Percentiles rank a stretch among this genome's conserved stretches.
Conservation (phyloP, 1,140 invertebrate species). For the Cydia splendana region DNA sequence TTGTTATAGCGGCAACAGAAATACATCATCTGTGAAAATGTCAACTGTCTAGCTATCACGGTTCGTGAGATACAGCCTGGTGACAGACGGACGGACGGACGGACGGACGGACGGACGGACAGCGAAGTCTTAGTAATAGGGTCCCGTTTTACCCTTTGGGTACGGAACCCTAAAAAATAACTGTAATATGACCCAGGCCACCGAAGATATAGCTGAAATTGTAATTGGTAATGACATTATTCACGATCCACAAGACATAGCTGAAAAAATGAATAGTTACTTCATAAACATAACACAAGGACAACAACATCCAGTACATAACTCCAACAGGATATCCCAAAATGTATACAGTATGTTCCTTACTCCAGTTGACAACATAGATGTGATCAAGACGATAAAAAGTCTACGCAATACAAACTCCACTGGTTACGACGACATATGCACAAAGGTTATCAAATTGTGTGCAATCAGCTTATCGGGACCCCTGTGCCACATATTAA, state of each 20-base stretch:
- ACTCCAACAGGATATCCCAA: not conserved
- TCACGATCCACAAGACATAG: not conserved
- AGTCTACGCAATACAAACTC: not conserved
- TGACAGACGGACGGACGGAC: too few species aligned
- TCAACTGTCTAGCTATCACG: too few species aligned
- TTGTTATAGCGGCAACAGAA: too few species aligned
- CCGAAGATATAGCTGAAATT: not conserved
- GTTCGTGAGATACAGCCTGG: too few species aligned
- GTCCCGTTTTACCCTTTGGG: too few species aligned
- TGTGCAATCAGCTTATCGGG: not conserved
- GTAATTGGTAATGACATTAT: not conserved
- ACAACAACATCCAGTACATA: not conserved
- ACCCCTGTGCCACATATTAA: not conserved
- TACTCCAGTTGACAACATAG: not conserved
- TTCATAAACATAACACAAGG: not conserved
- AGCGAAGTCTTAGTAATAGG: too few species aligned
- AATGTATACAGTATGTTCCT: constrained; percentile 5
- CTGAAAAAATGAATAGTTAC: not conserved
- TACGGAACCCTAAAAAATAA: too few species aligned
- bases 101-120: too few species aligned
- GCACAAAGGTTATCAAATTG: not conserved
- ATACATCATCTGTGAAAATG: too few species aligned
- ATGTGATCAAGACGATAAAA: not conserved
- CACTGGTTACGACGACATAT: constrained; percentile 6
- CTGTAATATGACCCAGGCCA: not conserved